Base-by-base conservation (phyloP, 2,888 invertebrate species). In the Drosophila barbarae region DNA sequence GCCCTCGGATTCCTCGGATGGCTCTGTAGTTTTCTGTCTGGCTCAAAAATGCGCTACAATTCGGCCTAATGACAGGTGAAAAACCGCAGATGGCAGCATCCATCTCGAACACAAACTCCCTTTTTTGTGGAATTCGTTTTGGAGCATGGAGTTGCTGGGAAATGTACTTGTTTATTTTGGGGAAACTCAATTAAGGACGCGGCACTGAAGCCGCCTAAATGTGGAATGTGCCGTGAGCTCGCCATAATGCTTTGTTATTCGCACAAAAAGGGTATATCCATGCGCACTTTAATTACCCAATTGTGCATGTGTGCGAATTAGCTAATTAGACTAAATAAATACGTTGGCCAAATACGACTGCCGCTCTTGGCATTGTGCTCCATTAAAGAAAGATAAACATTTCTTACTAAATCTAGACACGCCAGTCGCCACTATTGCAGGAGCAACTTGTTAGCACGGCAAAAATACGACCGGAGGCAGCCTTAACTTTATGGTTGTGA, bases 271-370 rank as follows among this genome's bases (percentile, higher is more conserved):
- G 55, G 59, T 26, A 26, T 36, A 35, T 36, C 30, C 51, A 35
- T 39, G 15, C 32, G 34, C 38, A 44, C 21, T 30, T 32, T 32
- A 56, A 38, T 59, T 44, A 34, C 28, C 35, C 42, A 34, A 42
- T 5, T 32, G 15, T 36, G 41, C 42, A 51, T 49, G 42, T 67
- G 67, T 57, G 49, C 44, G 44, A 61, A 49, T 71, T 36, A 49
- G 49, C 51, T 72, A 77, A 77, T 80, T 79, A 69, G 74, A 69
- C 77, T 72, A 60, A 74, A 68, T 63, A 59, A 52, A 41, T 57
- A 64, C 65, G 67, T 63, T 57, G 42, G 63, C 36, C 32, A 52
- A 63, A 41, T 66, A 44, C 28, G 10, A 28, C 18, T 32, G 55
- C 59, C 38, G 23, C 10, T 44, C 23, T 44, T 36, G 42, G 34